These are phyloP conservation scores for Malthinus seriepunctatus DNA, from an alignment of 2,888 invertebrate genomes.

Conservation along the genomic window DNA sequence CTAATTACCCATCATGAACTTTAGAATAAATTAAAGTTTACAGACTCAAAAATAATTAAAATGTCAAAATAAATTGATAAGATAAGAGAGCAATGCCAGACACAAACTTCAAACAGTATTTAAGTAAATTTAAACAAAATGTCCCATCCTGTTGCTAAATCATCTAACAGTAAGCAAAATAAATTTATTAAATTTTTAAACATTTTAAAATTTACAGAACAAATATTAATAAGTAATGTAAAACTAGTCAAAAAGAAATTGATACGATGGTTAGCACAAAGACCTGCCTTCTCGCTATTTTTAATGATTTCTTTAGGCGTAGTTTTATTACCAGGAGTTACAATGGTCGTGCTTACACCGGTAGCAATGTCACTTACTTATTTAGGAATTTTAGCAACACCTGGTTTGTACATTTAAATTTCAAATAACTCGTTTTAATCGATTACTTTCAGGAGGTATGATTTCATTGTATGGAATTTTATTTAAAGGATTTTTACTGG, in stretches of 20 bases:
- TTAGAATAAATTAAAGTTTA: no score
- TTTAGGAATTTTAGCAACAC: slow-evolving; percentile 8
- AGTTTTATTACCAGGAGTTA: slow-evolving; percentile 10
- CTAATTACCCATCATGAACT: no score
- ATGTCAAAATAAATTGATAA: no score
- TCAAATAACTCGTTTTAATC: background rate
- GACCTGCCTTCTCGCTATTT: slow-evolving; percentile 1
- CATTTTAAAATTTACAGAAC: no score
- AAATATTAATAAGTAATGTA: no score
- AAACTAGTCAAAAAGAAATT: background rate
- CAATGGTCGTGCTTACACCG: slow-evolving; percentile 3
- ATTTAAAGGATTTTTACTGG: slow-evolving; percentile 16
- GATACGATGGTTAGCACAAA: slow-evolving; percentile 16
- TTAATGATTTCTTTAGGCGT: slow-evolving; percentile 1
- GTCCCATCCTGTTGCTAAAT: no score
- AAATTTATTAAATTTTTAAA: no score
- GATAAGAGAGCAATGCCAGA: no score
- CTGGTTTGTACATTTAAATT: slow-evolving; percentile 1
- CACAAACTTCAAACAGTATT: no score
- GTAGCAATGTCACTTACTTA: slow-evolving; percentile 7
- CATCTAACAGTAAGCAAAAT: no score
- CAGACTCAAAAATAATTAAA: no score
- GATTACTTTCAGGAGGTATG: slow-evolving; percentile 7
- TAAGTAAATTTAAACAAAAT: no score
- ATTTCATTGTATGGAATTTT: slow-evolving; percentile 3